Evolutionary conservation across 2,113 vertebrate genomes (phyloP).

Genomic region (Arothron firmamentum): DNA sequence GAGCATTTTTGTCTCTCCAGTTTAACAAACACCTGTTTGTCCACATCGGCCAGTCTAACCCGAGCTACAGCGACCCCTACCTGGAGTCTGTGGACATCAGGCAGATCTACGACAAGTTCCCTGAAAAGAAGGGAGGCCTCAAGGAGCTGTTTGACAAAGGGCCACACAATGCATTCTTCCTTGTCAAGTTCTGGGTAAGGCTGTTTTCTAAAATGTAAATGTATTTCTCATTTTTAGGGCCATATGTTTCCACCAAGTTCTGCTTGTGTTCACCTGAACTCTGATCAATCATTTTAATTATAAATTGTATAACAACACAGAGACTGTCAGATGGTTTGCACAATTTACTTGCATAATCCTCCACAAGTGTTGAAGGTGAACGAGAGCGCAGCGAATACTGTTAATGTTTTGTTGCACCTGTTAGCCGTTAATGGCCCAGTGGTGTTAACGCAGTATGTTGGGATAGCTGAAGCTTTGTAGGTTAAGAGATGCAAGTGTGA

Average conservation of each 20-base stretch:
- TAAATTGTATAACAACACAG: too few relatives aligned
- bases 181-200: slow-evolving; percentile 95
- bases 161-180: slow-evolving; percentile 87
- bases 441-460: slow-evolving; percentile 40
- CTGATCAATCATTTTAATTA: neutral
- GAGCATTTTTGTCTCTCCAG: slow-evolving; percentile 66
- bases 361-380: slow-evolving; percentile 33
- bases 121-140: slow-evolving; percentile 90
- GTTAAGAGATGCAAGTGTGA: slow-evolving; percentile 36
- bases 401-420: slow-evolving; percentile 64
- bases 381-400: slow-evolving; percentile 40
- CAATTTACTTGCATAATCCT: slow-evolving; percentile 16
- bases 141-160: slow-evolving; percentile 92
- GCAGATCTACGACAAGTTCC: slow-evolving; percentile 95
- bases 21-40: slow-evolving; percentile 94
- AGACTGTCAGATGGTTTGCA: too few relatives aligned
- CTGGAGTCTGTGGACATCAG: slow-evolving; percentile 89
- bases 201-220: neutral
- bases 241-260: too few relatives aligned
- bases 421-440: slow-evolving; percentile 50
- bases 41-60: slow-evolving; percentile 90
- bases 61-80: slow-evolving; percentile 85
- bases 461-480: slow-evolving; percentile 29
- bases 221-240: too few relatives aligned
- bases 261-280: neutral